Percentiles rank a stretch among this genome's conserved stretches.
phyloP scores from a whole-genome alignment of 2,113 vertebrate species.

The Alces alces region DNA sequence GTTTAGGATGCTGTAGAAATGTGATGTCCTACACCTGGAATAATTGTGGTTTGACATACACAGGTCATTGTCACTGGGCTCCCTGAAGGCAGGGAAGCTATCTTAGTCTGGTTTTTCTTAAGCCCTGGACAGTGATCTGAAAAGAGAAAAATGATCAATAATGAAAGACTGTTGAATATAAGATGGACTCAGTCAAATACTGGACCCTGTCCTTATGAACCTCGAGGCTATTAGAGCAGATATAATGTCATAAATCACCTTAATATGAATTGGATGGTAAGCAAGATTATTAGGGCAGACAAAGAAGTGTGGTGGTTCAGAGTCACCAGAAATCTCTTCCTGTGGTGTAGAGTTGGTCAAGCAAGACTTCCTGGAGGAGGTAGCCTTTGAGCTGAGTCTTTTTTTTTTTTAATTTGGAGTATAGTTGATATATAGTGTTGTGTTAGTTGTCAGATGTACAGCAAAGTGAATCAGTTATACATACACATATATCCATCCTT shows the following conservation, averaged over 20 bases:
- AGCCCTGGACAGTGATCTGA: neutral
- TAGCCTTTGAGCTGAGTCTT: neutral
- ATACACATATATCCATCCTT: neutral
- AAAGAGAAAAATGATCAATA: neutral
- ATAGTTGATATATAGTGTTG: neutral
- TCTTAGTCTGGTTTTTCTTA: neutral
- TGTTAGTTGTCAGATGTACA: neutral
- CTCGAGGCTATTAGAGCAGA: constrained; percentile 3
- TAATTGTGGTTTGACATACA: neutral
- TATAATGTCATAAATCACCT: constrained; percentile 64
- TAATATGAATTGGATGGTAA: constrained; percentile 28
- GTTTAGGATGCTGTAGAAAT: neutral
- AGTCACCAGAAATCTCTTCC: neutral
- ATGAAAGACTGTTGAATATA: constrained; percentile 33
- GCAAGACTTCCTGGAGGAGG: constrained; percentile 1
- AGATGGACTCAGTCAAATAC: constrained; percentile 20
- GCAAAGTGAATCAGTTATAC: neutral
- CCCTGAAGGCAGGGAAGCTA: neutral
- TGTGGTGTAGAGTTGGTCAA: neutral
- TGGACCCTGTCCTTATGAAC: constrained; percentile 43
- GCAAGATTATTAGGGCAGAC: neutral
- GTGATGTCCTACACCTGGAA: neutral
- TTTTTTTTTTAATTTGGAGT: neutral
- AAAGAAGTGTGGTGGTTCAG: neutral
- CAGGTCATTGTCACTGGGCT: neutral